A percentile compares a stretch with the other conserved stretches of the same genome.
Conservation (phyloP, 1,140 invertebrate genomes). For the Drosophila teissieri region DNA sequence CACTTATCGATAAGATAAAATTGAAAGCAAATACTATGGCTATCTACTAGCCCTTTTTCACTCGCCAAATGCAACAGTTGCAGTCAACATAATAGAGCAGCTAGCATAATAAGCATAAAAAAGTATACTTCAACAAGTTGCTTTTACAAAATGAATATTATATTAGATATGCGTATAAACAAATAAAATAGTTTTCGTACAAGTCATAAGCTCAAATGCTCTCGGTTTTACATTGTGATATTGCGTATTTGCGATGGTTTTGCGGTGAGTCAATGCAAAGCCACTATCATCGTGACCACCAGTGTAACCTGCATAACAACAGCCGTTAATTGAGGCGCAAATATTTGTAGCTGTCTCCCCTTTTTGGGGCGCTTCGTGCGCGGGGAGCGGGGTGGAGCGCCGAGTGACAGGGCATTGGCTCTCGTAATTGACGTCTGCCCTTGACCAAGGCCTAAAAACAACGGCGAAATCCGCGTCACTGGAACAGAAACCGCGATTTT, state of each 20-base stretch:
- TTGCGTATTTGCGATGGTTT: neutral
- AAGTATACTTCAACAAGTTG: neutral
- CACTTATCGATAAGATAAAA: slow-evolving; percentile 49
- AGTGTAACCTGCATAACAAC: slow-evolving; percentile 29
- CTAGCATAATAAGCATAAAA: neutral
- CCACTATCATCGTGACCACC: neutral
- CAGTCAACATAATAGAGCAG: neutral
- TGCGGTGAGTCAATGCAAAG: too few species aligned
- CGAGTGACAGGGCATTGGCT: slow-evolving; percentile 36
- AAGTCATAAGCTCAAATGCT: neutral
- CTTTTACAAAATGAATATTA: too few species aligned
- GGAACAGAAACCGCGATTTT: slow-evolving; percentile 23
- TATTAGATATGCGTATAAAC: neutral
- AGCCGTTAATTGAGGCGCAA: slow-evolving; percentile 51
- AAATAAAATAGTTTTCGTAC: neutral
- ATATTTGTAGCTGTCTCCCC: slow-evolving; percentile 32
- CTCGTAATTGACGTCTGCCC: slow-evolving; percentile 44
- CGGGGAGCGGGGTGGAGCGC: neutral
- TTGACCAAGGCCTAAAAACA: slow-evolving; percentile 46
- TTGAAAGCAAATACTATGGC: slow-evolving; percentile 20
- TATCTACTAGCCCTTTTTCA: slow-evolving; percentile 3
- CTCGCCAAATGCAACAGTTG: slow-evolving; percentile 1
- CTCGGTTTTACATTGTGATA: too few species aligned
- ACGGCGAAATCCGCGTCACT: slow-evolving; percentile 5
- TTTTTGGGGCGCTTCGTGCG: neutral